Percentiles rank a stretch among this genome's conserved stretches.
These are phyloP conservation scores for Petrosia ficiformis DNA, from an alignment of 37 sponge, comb jelly and placozoan species.

Conservation along the genomic window DNA sequence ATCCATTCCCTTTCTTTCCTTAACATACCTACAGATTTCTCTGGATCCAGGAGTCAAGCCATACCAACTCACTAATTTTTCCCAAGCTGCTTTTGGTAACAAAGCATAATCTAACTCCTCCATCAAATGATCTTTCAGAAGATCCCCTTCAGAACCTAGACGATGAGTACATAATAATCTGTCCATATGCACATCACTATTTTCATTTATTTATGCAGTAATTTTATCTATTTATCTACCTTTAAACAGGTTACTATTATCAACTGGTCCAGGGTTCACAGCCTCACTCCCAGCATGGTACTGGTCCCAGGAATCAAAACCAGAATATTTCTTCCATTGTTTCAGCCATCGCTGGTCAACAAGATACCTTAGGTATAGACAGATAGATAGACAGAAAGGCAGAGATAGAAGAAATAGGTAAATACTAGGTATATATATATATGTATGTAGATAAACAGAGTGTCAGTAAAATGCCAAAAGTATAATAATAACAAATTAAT, in stretches of 20 bases:
- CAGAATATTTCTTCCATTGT: slow-evolving; percentile 93
- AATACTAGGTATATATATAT: too few relatives aligned
- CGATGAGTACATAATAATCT: background rate
- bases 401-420: slow-evolving; percentile 8
- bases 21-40: slow-evolving; percentile 49
- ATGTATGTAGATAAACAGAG: slow-evolving; percentile 18
- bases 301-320: slow-evolving; percentile 82
- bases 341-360: slow-evolving; percentile 86
- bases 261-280: slow-evolving; percentile 88
- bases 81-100: slow-evolving; percentile 66
- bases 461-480: slow-evolving; percentile 8
- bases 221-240: slow-evolving; percentile 10
- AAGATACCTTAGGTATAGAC: slow-evolving; percentile 49
- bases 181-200: background rate
- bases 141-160: slow-evolving; percentile 1
- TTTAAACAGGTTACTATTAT: slow-evolving; percentile 77
- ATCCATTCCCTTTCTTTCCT: slow-evolving; percentile 30
- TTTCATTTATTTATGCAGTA: slow-evolving; percentile 2
- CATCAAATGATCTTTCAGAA: slow-evolving; percentile 70
- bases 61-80: slow-evolving; percentile 67
- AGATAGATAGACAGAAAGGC: background rate
- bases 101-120: slow-evolving; percentile 82
- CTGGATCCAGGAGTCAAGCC: slow-evolving; percentile 26
- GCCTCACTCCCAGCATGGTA: slow-evolving; percentile 48
- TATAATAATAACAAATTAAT: background rate